Evolutionary conservation across 2,113 vertebrate species (phyloP).

Genomic region (Siphamia tubifer): DNA sequence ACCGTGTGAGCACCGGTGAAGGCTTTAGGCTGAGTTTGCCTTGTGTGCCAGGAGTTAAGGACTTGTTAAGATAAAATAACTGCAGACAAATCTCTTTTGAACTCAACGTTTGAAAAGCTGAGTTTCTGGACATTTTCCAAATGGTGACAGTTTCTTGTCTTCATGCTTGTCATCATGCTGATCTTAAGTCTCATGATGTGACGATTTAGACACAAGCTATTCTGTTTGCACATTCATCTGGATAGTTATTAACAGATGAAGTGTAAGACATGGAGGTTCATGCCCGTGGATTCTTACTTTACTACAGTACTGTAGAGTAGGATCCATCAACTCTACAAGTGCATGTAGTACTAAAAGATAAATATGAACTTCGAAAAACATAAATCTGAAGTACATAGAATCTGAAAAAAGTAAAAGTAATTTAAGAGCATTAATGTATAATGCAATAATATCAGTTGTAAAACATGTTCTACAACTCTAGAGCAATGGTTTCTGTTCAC

Average conservation of each 20-base stretch:
- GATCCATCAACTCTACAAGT: background rate
- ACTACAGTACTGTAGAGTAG: background rate
- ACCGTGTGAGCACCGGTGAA: conserved; percentile 17
- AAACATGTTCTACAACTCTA: no score
- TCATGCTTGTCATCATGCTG: conserved; percentile 12
- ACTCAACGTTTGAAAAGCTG: conserved; percentile 26
- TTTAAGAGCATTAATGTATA: no score
- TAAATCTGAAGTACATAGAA: no score
- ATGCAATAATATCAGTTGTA: no score
- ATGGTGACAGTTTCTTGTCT: conserved; percentile 29
- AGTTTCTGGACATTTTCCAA: conserved; percentile 29
- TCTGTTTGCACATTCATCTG: conserved; percentile 2
- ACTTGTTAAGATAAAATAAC: conserved; percentile 59
- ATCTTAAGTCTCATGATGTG: background rate
- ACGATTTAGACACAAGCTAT: background rate
- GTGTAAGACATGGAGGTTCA: no score
- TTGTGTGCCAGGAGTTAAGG: conserved; percentile 33
- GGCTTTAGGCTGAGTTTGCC: conserved; percentile 40
- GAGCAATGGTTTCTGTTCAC: no score
- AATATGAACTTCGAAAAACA: no score
- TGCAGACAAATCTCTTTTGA: conserved; percentile 29
- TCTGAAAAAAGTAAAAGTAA: no score
- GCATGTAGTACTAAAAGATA: background rate
- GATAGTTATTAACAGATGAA: background rate
- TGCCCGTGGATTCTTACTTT: no score